Conservation (phyloP, 2,113 vertebrate species). For the Mastomys natalensis region DNA sequence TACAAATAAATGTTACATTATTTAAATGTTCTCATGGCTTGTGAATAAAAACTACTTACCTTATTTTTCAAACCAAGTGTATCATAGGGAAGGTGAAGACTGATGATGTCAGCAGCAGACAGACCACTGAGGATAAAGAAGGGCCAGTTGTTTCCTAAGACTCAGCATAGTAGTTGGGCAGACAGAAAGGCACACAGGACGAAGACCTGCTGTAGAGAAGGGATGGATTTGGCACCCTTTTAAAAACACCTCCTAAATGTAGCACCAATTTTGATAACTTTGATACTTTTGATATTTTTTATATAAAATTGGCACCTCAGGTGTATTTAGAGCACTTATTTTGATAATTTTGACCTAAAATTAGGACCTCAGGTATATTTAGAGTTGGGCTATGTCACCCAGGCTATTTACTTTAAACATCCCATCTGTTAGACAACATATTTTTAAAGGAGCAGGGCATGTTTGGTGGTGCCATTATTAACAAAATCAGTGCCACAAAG, state of each 20-base stretch:
- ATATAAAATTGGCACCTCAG: neutral
- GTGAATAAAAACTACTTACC: neutral
- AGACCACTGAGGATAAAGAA: neutral
- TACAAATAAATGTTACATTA: neutral
- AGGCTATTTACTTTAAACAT: neutral
- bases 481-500: neutral
- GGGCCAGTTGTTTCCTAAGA: neutral
- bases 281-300: neutral
- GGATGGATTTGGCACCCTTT: neutral
- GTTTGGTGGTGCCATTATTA: neutral
- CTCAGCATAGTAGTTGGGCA: neutral
- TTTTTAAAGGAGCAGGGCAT: neutral
- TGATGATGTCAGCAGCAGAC: neutral
- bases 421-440: neutral
- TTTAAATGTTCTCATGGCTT: neutral
- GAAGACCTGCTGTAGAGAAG: neutral
- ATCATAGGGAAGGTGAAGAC: neutral
- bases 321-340: neutral
- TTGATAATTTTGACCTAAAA: neutral
- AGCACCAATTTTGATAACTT: neutral
- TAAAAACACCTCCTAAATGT: neutral
- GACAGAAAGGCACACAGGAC: neutral
- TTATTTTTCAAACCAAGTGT: slow-evolving; percentile 8
- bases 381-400: neutral
- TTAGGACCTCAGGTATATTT: too few species aligned